A percentile compares a stretch with the other conserved stretches of the same genome.
Conservation (phyloP, 2,888 invertebrate genomes). For the Spilosoma lubricipeda region DNA sequence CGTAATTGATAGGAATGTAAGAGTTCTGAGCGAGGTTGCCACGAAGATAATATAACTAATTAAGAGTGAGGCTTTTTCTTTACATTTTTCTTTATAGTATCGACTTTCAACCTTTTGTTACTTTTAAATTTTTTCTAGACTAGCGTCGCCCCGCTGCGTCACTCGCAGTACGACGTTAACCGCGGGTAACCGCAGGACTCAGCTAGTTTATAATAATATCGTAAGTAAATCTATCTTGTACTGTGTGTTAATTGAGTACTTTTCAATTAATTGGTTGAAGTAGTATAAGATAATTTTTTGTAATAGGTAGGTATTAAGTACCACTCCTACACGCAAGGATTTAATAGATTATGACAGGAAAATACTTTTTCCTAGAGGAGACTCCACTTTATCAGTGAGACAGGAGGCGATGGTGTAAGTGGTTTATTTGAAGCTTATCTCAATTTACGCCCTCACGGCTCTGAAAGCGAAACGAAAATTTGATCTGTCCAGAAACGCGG, state of each 20-base stretch:
- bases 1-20: not conserved
- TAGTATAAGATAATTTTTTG: not conserved
- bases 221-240: no score
- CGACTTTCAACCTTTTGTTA: not conserved
- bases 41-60: not conserved
- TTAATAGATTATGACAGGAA: slow-evolving; percentile 8
- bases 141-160: no score
- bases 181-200: no score
- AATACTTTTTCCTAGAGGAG: slow-evolving; percentile 20
- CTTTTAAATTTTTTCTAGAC: no score
- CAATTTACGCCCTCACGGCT: slow-evolving; percentile 74
- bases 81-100: not conserved
- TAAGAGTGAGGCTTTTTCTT: not conserved
- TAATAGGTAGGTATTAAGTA: not conserved
- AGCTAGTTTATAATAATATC: no score
- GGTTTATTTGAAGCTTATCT: slow-evolving; percentile 69
- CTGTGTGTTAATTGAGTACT: not conserved
- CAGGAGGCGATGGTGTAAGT: slow-evolving; percentile 39
- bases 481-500: slow-evolving; percentile 73
- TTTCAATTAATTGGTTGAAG: not conserved
- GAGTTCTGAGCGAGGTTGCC: not conserved
- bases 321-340: not conserved
- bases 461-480: slow-evolving; percentile 73
- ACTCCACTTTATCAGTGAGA: slow-evolving; percentile 25
- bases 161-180: no score